These are phyloP conservation scores for Xestoiulus laeticollis DNA, from an alignment of 2,888 invertebrate species.

Conservation along the genomic window DNA sequence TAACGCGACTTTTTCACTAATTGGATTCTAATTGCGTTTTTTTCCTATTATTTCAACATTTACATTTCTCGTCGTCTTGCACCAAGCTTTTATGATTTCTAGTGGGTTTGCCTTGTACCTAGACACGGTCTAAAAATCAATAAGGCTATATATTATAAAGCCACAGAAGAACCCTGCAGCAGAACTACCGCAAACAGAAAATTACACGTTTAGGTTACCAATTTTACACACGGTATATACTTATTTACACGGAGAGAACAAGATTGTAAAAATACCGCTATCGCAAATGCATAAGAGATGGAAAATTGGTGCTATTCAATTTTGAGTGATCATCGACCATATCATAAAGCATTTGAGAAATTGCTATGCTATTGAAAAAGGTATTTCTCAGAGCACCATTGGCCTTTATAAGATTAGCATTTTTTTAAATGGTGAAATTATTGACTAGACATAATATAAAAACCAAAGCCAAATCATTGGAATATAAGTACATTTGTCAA, in stretches of 20 bases:
- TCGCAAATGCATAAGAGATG: not conserved
- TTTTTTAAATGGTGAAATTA: too few relatives aligned
- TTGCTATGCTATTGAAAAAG: too few relatives aligned
- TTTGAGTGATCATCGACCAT: not conserved
- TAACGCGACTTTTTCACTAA: too few relatives aligned
- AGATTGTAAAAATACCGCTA: not conserved
- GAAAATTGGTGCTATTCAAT: not conserved
- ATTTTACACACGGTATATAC: not conserved
- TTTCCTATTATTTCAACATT: too few relatives aligned
- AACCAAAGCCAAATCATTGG: too few relatives aligned
- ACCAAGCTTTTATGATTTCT: too few relatives aligned
- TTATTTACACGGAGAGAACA: not conserved
- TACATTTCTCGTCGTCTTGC: too few relatives aligned
- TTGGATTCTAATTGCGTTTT: too few relatives aligned
- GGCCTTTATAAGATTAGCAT: too few relatives aligned
- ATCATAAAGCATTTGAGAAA: not conserved
- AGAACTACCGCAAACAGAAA: not conserved
- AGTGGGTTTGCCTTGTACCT: not conserved
- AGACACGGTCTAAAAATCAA: not conserved
- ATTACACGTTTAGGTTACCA: not conserved
- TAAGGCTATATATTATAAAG: not conserved
- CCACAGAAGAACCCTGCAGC: not conserved
- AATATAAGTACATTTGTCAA: too few relatives aligned
- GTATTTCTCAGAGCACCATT: too few relatives aligned
- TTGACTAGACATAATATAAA: too few relatives aligned